Base-by-base conservation (phyloP, 2,113 vertebrate species). In the Trichechus manatus region DNA sequence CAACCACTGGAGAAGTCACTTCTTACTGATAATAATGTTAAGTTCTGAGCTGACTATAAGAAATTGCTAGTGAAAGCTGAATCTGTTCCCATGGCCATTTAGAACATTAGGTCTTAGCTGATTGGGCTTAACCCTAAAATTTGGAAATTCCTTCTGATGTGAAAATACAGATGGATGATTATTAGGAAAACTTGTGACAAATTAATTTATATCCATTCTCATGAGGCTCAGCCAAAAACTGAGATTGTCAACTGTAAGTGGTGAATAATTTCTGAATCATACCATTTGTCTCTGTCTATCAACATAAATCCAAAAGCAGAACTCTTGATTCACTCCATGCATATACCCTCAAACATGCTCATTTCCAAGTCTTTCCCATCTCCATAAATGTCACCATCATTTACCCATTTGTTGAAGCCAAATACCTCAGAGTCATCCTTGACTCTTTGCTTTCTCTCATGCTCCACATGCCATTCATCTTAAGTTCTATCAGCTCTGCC, bases 241-340 rank as follows among this genome's bases (percentile, higher is more conserved):
- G 44, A 94, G 59, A 88, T 29, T 92, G 78, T 91, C 59, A 96
- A 91, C 56, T 93, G 25, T 84, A 79, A 95, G 75, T 77, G 75
- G 84, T 97, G 84, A 93, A 91, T 91, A 80, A 96, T 79, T 93
- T 95, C 44, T 96, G 85, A 93, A 83, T 96, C 74, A 91, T n/a
- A 36, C 68, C 87, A 91, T 74, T 96, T 97, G 66, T 95, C 25
- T 89, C 79, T 95, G 70, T 93, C 74, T 80, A 66, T 94, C 84
- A 97, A 80, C 13, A 91, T 33, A 70, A 93, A 93, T 80, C 33
- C 80, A 25, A 66, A 96, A 93, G 56, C 22, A 15, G 19, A 96
- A 53, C 13, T 6, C 50, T 66, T 83, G 74, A 88, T 89, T 94
- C 56, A 22, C 22, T 94, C 42, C 74, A 85, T 5, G 2, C 22